Conservation (phyloP, 2,888 invertebrate species). For the Mythimna impura region DNA sequence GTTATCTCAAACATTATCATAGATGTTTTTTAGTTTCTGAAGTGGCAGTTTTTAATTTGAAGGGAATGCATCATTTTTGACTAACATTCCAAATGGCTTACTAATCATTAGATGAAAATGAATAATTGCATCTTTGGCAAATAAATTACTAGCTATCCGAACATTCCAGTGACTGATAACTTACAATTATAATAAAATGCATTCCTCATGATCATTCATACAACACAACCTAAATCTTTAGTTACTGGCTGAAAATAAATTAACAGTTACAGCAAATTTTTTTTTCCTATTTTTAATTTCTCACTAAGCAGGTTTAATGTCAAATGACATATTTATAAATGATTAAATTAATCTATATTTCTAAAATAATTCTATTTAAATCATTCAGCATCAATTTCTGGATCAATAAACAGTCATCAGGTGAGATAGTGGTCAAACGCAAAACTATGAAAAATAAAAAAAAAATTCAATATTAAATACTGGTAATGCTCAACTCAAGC, state of each 20-base stretch:
- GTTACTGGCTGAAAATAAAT: constrained; percentile 6
- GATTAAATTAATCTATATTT: constrained; percentile 1
- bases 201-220: constrained; percentile 48
- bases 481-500: neutral
- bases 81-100: neutral
- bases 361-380: constrained; percentile 32
- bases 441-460: too few relatives aligned
- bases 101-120: neutral
- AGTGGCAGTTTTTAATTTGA: neutral
- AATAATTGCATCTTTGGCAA: constrained; percentile 48
- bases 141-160: constrained; percentile 17
- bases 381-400: neutral
- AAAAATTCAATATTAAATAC: too few relatives aligned
- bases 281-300: constrained; percentile 19
- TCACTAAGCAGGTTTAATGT: constrained; percentile 39
- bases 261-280: constrained; percentile 30
- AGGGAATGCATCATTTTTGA: neutral
- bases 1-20: neutral
- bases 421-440: too few relatives aligned
- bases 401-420: neutral
- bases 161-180: constrained; percentile 39
- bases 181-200: constrained; percentile 45
- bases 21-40: neutral
- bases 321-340: constrained; percentile 26
- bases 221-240: constrained; percentile 29